Percentiles rank a stretch among this genome's conserved stretches.
Conservation (phyloP, 2,888 invertebrate species). For the Phorcus lineatus region DNA sequence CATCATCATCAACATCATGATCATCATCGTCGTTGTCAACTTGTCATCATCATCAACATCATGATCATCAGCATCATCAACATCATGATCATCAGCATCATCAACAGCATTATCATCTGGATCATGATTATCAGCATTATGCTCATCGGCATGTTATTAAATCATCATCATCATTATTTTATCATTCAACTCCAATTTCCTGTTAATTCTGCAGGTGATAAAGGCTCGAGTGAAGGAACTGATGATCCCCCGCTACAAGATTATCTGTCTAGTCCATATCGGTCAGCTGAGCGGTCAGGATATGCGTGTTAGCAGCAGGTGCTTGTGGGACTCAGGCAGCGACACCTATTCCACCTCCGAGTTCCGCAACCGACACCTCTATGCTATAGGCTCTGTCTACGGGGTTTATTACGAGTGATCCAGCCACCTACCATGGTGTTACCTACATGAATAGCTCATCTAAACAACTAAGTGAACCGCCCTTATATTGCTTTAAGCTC, state of each 20-base stretch:
- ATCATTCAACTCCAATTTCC: too few relatives aligned
- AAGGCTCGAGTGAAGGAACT: constrained; percentile 74
- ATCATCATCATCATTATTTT: too few relatives aligned
- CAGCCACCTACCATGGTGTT: not conserved
- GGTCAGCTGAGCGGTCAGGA: constrained; percentile 72
- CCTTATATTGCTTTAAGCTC: too few relatives aligned
- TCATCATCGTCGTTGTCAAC: too few relatives aligned
- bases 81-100: too few relatives aligned
- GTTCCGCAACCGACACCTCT: constrained; percentile 72
- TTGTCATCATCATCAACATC: too few relatives aligned
- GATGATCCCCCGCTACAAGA: constrained; percentile 73
- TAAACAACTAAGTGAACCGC: too few relatives aligned
- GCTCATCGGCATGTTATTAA: too few relatives aligned
- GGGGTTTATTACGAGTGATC: constrained; percentile 69
- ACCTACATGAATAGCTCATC: not conserved
- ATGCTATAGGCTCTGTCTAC: constrained; percentile 73
- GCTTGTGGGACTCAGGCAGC: constrained; percentile 71
- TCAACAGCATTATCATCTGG: too few relatives aligned
- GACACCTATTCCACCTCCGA: constrained; percentile 72
- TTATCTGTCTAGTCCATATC: constrained; percentile 73
- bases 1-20: too few relatives aligned
- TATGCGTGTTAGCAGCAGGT: constrained; percentile 71
- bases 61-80: too few relatives aligned
- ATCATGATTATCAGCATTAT: too few relatives aligned
- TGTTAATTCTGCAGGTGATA: constrained; percentile 64